Conservation (phyloP, 2,888 invertebrate species). For the Cryptophagus acutangulus region DNA sequence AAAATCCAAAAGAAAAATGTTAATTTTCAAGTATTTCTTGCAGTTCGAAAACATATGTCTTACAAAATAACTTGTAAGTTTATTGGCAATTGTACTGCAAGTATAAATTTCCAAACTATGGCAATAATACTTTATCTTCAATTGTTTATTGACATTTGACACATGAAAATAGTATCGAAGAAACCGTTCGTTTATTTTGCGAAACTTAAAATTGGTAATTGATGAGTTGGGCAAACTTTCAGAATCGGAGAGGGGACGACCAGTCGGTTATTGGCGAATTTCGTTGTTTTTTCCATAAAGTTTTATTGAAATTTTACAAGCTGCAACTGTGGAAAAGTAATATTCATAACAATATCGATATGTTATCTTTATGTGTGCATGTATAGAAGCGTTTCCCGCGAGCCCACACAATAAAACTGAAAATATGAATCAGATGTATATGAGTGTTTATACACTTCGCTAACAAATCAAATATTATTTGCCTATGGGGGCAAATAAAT, state of each 20-base stretch:
- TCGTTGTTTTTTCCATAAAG: conserved; percentile 14
- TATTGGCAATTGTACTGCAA: conserved; percentile 16
- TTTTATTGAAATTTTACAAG: conserved; percentile 34
- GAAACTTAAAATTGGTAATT: conserved; percentile 25
- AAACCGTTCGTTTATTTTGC: conserved; percentile 21
- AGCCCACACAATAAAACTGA: conserved; percentile 25
- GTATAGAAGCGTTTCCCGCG: conserved; percentile 29
- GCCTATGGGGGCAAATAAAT: conserved; percentile 25
- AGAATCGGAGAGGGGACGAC: no score
- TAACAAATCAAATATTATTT: conserved; percentile 31
- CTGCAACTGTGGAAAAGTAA: conserved; percentile 38
- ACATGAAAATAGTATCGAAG: conserved; percentile 27
- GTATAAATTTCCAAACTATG: conserved; percentile 19
- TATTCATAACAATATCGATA: conserved; percentile 43
- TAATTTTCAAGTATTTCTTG: no score
- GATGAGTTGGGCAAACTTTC: conserved; percentile 19
- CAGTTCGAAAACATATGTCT: conserved; percentile 1
- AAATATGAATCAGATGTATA: conserved; percentile 25
- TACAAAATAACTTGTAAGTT: conserved; percentile 1
- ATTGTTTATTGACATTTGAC: conserved; percentile 29
- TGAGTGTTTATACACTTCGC: conserved; percentile 27
- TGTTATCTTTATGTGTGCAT: conserved; percentile 36
- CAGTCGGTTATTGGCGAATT: no score
- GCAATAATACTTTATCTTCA: conserved; percentile 22
- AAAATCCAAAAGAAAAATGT: no score